phyloP scores from a whole-genome alignment of 2,888 invertebrate genomes.

The Conistra vaccinii region DNA sequence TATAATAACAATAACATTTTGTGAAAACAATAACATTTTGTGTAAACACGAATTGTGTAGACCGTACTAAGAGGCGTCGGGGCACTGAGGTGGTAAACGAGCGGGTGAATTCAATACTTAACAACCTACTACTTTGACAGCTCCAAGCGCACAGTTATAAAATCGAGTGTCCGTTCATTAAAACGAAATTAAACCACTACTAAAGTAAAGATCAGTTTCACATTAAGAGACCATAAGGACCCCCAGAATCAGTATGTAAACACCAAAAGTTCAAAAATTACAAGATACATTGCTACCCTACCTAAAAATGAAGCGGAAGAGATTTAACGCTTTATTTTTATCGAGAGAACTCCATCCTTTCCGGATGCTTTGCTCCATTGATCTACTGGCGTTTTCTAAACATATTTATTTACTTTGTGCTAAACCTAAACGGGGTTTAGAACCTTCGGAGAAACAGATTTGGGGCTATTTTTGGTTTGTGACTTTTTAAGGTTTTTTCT shows the following conservation, averaged over 20 bases:
- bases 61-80: too few species aligned
- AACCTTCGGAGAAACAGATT: slow-evolving; percentile 12
- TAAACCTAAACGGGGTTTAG: slow-evolving; percentile 37
- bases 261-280: slow-evolving; percentile 18
- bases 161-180: too few species aligned
- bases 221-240: background rate
- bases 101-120: too few species aligned
- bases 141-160: too few species aligned
- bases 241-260: background rate
- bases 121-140: too few species aligned
- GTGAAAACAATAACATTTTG: too few species aligned
- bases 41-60: too few species aligned
- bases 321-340: slow-evolving; percentile 70
- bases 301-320: slow-evolving; percentile 67
- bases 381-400: slow-evolving; percentile 59
- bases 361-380: slow-evolving; percentile 62
- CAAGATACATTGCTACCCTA: slow-evolving; percentile 55
- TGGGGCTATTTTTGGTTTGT: slow-evolving; percentile 19
- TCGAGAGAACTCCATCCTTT: slow-evolving; percentile 64
- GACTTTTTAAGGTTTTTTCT: slow-evolving; percentile 14
- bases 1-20: too few species aligned
- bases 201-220: background rate
- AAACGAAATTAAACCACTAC: background rate
- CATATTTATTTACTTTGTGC: slow-evolving; percentile 60
- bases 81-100: too few species aligned